Percentiles rank a stretch among this genome's conserved stretches.
phyloP scores from a whole-genome alignment of 2,888 invertebrate species.

The Leptopterna dolabrata region DNA sequence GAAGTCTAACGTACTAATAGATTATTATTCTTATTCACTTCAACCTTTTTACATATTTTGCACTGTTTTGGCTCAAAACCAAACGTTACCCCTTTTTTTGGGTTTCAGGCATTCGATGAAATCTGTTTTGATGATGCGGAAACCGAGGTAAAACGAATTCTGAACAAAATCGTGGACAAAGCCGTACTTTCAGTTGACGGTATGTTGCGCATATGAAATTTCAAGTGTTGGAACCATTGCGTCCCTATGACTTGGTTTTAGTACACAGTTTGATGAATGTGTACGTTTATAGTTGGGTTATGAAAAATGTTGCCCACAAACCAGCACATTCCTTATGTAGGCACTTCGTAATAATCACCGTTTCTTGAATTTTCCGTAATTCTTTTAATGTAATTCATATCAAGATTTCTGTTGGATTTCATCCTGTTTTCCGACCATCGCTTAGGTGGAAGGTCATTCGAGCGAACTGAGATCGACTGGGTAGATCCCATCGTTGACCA shows the following conservation, averaged over 20 bases:
- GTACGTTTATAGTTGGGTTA: no score
- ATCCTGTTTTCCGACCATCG: neutral
- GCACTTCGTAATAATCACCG: no score
- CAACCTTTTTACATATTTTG: no score
- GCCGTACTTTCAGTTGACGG: slow-evolving; percentile 20
- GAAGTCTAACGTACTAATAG: no score
- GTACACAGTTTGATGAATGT: no score
- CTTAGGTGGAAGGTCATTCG: slow-evolving; percentile 30
- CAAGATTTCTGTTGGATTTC: neutral
- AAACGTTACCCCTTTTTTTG: neutral
- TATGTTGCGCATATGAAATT: neutral
- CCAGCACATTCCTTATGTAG: no score
- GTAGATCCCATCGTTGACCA: slow-evolving; percentile 31
- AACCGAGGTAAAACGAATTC: neutral
- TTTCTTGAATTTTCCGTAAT: neutral
- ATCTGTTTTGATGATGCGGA: slow-evolving; percentile 15
- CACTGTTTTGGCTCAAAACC: no score
- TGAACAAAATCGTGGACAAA: slow-evolving; percentile 6
- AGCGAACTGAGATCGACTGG: slow-evolving; percentile 41
- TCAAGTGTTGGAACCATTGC: no score
- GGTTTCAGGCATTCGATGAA: slow-evolving; percentile 12
- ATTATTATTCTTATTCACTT: no score
- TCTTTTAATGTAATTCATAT: neutral
- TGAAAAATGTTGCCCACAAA: no score
- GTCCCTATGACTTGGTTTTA: no score